Conservation (phyloP, 2,797 vertebrate species). For the Scarus forsteni region DNA sequence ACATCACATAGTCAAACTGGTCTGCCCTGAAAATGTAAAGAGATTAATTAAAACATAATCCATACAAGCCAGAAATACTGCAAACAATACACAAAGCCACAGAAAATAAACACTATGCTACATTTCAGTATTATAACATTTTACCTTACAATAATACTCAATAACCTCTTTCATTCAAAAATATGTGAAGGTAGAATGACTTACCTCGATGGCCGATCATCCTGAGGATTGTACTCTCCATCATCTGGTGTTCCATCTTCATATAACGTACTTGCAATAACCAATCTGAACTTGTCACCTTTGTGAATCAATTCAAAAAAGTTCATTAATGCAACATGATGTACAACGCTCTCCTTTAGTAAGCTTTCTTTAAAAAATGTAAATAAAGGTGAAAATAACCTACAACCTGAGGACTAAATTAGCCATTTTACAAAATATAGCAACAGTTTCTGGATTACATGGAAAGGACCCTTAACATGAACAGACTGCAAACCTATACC, state of each 20-base stretch:
- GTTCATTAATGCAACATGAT: neutral
- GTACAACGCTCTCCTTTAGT: too few species aligned
- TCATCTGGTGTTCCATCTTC: conserved; percentile 98
- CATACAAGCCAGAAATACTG: neutral
- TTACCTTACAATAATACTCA: neutral
- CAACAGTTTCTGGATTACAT: too few species aligned
- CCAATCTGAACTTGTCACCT: conserved; percentile 98
- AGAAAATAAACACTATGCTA: too few species aligned
- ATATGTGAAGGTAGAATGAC: neutral
- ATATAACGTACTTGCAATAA: conserved; percentile 97
- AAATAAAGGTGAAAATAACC: too few species aligned
- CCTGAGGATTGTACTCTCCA: conserved; percentile 97
- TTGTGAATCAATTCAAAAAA: conserved; percentile 18
- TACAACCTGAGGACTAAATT: too few species aligned
- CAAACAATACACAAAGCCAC: neutral
- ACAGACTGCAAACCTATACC: too few species aligned
- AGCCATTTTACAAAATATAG: too few species aligned
- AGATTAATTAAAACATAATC: neutral
- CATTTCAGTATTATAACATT: too few species aligned
- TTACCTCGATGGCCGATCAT: conserved; percentile 95
- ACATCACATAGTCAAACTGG: conserved; percentile 99
- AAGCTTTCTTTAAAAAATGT: too few species aligned
- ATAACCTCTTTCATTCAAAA: neutral
- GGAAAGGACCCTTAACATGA: too few species aligned
- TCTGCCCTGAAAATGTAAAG: conserved; percentile 88